Conservation (phyloP, 2,113 vertebrate genomes). For the Condylura cristata region DNA sequence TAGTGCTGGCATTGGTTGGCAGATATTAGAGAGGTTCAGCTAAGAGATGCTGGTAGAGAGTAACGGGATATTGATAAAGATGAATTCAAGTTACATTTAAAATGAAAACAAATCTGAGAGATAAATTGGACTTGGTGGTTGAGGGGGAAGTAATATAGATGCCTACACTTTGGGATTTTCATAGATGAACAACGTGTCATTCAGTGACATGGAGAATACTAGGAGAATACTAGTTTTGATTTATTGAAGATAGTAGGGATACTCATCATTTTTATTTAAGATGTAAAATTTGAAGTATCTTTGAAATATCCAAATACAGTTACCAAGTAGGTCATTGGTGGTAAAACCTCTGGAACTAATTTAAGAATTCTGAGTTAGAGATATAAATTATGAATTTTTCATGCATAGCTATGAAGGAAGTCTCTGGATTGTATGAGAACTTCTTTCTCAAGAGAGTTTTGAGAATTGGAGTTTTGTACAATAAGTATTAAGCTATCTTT, state of each 20-base stretch:
- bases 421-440: neutral
- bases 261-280: conserved; percentile 16
- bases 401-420: neutral
- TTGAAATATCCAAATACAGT: neutral
- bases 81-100: neutral
- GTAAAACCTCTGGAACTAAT: conserved; percentile 1
- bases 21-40: neutral
- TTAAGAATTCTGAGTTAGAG: neutral
- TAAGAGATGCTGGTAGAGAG: neutral
- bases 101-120: neutral
- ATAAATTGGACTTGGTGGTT: neutral
- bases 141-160: neutral
- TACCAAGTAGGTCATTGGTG: conserved; percentile 16
- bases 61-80: neutral
- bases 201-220: neutral
- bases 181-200: too few species aligned
- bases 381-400: conserved; percentile 34
- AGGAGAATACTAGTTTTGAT: neutral
- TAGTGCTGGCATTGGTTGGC: neutral
- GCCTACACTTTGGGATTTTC: neutral
- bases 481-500: accelerated
- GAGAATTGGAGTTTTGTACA: neutral
- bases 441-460: neutral
- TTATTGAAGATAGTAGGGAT: neutral
- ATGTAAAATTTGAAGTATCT: neutral